Evolutionary conservation across 2,113 vertebrate genomes (phyloP), one percentile per base, ranked within the genome.

Genomic region (Cairina moschata): DNA sequence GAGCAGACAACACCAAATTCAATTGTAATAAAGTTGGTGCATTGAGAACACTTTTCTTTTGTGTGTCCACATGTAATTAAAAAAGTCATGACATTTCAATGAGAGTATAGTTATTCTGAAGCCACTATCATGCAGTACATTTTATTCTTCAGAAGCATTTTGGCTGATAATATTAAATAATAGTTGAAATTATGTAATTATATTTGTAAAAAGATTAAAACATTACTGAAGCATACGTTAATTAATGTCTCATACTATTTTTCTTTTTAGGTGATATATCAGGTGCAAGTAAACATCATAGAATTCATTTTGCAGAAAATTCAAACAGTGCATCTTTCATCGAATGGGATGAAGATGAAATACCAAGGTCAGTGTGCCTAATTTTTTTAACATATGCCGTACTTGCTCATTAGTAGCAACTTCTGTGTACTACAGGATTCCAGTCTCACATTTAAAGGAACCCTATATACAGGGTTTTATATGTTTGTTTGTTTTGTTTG

Each of bases 321-420:
- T 97, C 96, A 82, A 87, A 97, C 89, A 97, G 96, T 4, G 95
- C 97, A 46, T 98, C 98, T 26, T 98, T 98, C 62, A 97, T 66
- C 86, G 98, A 96, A 80, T 99, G 99, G 99, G 98, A 99, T 90
- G 98, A 99, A 95, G 98, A 98, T 60, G 96, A 98, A 93, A 97
- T 99, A 96, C 99, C 99, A 96, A 99, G 99, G 99, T 99, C 91
- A 98, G 99, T 68, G 80, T 88, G n/a, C 16, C 38, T 60, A 11
- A 17, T 32, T 50, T 55, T 38, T 8, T 55, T 18, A 13, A 18
- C 56, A 5, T 48, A 6, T 44, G 13, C 17, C 22, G 0, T 77
- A n/a, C 74, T 42, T 96, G 73, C 34, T 60, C 67, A 2, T 6
- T 15, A 62, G 4, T 12, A 31, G 65, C 11, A n/a, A 8, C 9